These are phyloP conservation scores for Aphaenogaster floridana DNA, from an alignment of 1,140 invertebrate genomes.

Conservation along the genomic window DNA sequence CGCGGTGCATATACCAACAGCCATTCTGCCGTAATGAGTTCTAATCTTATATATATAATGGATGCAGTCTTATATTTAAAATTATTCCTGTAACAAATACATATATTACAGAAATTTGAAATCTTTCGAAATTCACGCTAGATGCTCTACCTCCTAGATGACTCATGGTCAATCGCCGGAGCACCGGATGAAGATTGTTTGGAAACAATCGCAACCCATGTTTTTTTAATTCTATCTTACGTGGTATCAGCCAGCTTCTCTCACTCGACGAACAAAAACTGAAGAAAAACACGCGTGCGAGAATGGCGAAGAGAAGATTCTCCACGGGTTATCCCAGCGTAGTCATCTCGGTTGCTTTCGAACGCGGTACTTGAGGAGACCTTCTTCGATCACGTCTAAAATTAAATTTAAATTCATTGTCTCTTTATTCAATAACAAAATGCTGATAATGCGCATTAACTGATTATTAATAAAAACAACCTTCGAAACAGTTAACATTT, in stretches of 20 bases:
- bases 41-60: too few species aligned
- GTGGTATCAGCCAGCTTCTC: too few species aligned
- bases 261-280: not conserved
- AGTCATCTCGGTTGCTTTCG: not conserved
- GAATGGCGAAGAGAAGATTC: not conserved
- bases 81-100: too few species aligned
- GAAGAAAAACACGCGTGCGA: slow-evolving; percentile 13
- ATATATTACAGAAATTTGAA: too few species aligned
- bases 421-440: not conserved
- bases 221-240: not conserved
- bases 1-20: too few species aligned
- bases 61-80: too few species aligned
- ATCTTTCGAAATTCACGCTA: not conserved
- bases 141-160: not conserved
- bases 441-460: not conserved
- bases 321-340: not conserved
- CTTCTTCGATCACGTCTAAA: not conserved
- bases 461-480: slow-evolving; percentile 1
- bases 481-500: not conserved
- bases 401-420: not conserved
- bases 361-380: not conserved
- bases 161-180: not conserved
- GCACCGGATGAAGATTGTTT: not conserved
- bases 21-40: too few species aligned
- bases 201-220: not conserved